Conservation (phyloP, 2,888 invertebrate genomes). For the Polydrusus cervinus region DNA sequence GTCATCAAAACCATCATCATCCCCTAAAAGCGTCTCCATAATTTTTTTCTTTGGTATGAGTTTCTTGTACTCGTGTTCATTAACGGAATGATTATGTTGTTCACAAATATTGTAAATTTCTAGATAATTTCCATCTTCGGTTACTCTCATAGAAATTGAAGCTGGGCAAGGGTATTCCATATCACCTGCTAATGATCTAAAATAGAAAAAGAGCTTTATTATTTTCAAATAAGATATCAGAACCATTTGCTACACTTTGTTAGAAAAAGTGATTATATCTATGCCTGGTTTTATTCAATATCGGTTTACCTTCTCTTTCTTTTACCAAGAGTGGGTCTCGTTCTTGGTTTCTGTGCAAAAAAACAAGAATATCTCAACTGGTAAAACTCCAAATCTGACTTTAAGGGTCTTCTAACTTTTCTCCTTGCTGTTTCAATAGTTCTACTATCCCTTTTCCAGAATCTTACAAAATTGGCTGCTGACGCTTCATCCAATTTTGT, state of each 20-base stretch:
- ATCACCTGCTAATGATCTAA: constrained; percentile 32
- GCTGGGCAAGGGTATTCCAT: constrained; percentile 42
- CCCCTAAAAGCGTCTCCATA: constrained; percentile 7
- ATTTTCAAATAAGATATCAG: background rate
- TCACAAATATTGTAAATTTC: constrained; percentile 35
- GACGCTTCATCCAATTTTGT: constrained; percentile 27
- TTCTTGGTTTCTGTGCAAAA: constrained; percentile 39
- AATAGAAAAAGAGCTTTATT: background rate
- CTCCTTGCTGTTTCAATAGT: constrained; percentile 42
- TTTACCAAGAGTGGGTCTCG: constrained; percentile 34
- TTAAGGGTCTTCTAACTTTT: constrained; percentile 32
- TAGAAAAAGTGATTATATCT: background rate
- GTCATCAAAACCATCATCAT: constrained; percentile 8
- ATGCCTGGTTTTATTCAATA: background rate
- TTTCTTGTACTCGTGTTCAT: constrained; percentile 36
- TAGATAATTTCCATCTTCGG: constrained; percentile 39
- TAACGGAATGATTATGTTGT: constrained; percentile 47
- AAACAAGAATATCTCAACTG: constrained; percentile 49
- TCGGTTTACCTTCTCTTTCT: constrained; percentile 41
- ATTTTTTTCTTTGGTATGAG: constrained; percentile 42
- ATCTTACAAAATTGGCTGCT: constrained; percentile 41
- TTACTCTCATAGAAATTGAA: constrained; percentile 26
- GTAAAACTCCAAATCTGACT: constrained; percentile 46
- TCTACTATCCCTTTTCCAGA: constrained; percentile 47
- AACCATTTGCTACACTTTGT: background rate